A percentile compares a stretch with the other conserved stretches of the same genome.
phyloP scores from a whole-genome alignment of 1,140 invertebrate genomes.

The Bombus superbus region DNA sequence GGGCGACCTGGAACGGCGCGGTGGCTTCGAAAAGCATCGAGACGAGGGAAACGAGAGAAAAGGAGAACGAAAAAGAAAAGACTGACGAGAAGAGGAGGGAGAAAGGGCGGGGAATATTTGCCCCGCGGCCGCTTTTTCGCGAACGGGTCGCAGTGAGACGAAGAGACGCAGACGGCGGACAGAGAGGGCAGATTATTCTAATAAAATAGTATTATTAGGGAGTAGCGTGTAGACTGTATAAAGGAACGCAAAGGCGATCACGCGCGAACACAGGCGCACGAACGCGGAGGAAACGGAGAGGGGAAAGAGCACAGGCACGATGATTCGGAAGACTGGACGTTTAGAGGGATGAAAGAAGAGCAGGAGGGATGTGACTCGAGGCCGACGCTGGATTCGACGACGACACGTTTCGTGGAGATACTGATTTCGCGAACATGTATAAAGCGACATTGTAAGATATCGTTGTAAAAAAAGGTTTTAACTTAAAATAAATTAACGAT shows the following conservation, averaged over 20 bases:
- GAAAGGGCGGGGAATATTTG: not conserved
- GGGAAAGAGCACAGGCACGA: not conserved
- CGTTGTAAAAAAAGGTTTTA: constrained; percentile 83
- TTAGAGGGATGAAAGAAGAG: not conserved
- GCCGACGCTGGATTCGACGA: constrained; percentile 34
- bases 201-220: constrained; percentile 82
- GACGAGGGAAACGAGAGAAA: constrained; percentile 1
- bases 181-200: constrained; percentile 70
- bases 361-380: not conserved
- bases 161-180: not conserved
- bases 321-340: constrained; percentile 40
- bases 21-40: not conserved
- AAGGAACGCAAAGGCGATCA: constrained; percentile 39
- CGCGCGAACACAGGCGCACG: not conserved
- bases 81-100: constrained; percentile 5
- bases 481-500: constrained; percentile 83
- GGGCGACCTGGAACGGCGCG: not conserved
- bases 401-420: constrained; percentile 53
- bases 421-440: constrained; percentile 71
- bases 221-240: constrained; percentile 81
- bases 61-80: not conserved
- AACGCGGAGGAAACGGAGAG: not conserved
- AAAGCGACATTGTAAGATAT: constrained; percentile 82
- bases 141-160: not conserved
- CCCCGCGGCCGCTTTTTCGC: not conserved